Conservation (phyloP, 2,113 vertebrate species). For the Melanocharis versteri region DNA sequence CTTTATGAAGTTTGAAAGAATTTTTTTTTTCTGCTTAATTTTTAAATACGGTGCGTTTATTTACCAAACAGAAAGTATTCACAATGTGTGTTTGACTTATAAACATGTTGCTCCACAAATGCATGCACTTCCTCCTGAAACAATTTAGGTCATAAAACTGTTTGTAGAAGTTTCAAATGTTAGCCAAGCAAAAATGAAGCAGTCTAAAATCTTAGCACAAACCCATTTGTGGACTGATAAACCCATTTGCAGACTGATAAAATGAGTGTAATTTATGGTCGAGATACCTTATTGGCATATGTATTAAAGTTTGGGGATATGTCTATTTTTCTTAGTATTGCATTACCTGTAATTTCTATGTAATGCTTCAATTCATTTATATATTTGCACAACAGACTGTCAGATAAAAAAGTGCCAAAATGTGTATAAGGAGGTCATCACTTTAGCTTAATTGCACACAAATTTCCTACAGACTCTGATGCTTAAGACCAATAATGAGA, state of each 20-base stretch:
- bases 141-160: conserved; percentile 44
- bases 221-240: conserved; percentile 63
- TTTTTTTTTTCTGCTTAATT: not conserved
- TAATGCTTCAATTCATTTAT: conserved; percentile 74
- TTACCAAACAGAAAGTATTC: conserved; percentile 14
- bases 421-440: conserved; percentile 67
- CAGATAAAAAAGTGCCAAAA: conserved; percentile 72
- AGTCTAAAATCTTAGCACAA: conserved; percentile 48
- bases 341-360: conserved; percentile 73
- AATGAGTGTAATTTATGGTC: conserved; percentile 57
- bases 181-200: conserved; percentile 42
- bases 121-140: conserved; percentile 27
- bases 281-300: conserved; percentile 54
- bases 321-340: conserved; percentile 67
- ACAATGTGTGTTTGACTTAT: not conserved
- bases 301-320: conserved; percentile 65
- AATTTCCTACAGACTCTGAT: conserved; percentile 70
- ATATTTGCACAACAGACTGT: conserved; percentile 69
- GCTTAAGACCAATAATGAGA: conserved; percentile 65
- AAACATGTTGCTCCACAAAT: conserved; percentile 15
- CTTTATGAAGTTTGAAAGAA: not conserved
- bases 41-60: conserved; percentile 9
- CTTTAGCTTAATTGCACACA: conserved; percentile 74
- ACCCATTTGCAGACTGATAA: conserved; percentile 69
- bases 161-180: conserved; percentile 50